These are phyloP conservation scores for Amphimallon solstitiale DNA, from an alignment of 2,888 invertebrate species.

Conservation along the genomic window DNA sequence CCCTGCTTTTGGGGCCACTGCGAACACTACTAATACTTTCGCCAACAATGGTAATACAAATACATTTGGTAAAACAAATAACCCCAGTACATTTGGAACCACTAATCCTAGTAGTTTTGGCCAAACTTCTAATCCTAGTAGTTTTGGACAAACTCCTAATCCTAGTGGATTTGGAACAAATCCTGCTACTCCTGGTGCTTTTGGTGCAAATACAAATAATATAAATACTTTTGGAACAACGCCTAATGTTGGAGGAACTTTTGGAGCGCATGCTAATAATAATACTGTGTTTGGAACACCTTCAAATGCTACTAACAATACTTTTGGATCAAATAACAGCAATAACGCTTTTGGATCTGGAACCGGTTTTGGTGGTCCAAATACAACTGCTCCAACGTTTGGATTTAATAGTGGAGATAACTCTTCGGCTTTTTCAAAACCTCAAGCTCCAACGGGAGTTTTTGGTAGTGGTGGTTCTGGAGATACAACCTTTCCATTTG, in stretches of 20 bases:
- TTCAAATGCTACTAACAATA: neutral
- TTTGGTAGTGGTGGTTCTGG: conserved; percentile 19
- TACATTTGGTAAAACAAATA: conserved; percentile 8
- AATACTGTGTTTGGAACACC: neutral
- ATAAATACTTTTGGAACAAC: neutral
- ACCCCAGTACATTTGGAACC: conserved; percentile 8
- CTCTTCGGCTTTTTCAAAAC: conserved; percentile 16
- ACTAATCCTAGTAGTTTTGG: conserved; percentile 18
- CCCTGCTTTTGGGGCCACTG: conserved; percentile 2
- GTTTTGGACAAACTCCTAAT: conserved; percentile 2
- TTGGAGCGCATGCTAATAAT: conserved; percentile 2
- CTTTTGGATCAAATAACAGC: neutral
- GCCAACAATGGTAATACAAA: neutral
- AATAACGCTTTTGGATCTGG: conserved; percentile 1
- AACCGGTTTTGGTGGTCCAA: conserved; percentile 12
- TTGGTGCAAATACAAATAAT: conserved; percentile 6
- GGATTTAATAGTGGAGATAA: conserved; percentile 22
- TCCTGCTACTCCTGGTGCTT: neutral
- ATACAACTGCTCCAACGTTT: neutral
- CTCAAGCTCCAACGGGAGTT: conserved; percentile 37
- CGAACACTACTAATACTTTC: conserved; percentile 6
- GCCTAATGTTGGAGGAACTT: neutral
- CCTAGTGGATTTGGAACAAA: neutral
- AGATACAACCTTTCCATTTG: conserved; percentile 18
- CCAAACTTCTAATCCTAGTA: neutral